Base-by-base conservation (phyloP, 2,113 vertebrate genomes). In the Triplophysa dalaica region DNA sequence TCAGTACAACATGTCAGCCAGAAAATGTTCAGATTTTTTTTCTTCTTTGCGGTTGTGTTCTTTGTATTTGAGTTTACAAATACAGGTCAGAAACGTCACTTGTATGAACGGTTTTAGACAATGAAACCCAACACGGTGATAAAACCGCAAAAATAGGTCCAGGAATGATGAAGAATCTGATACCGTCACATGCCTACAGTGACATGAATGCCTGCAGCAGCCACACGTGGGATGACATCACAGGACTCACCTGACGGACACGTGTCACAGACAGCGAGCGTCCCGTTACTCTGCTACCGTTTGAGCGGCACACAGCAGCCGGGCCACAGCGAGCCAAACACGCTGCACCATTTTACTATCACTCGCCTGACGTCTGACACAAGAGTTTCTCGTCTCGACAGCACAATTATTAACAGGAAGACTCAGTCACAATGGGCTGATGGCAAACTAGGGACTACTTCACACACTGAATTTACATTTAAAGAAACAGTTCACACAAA, bases 351-450 rank as follows among this genome's bases (percentile, higher is more conserved):
- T 88, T 91, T 89, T 88, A 89, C 85, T 92, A 91, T 72, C 86
- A 88, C 85, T 89, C 89, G 90, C 90, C 92, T 93, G 91, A 86
- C 87, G 89, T 78, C 87, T 89, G 88, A 93, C 88, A 92, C 91
- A 89, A 92, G 67, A 68, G 41, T 63, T 58, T 61, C 56, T 79
- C 22, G 56, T 79, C 58, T 70, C 68, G 48, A 16, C 54, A 22
- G 26, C 64, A 24, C 66, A 60, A 43, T 68, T 58, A 26, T 60
- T 61, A 63, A 70, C 58, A 79, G 67, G 60, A 79, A 52, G 45
- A 38, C 58, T 62, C n/a, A 21, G 33, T 60, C 54, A 38, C 58
- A 52, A 58, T 58, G 70, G 19, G 70, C 60, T 58, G 54, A 61
- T 5, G 54, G 26, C 16, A 38, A 24, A 29, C 48, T 72, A 52